These are phyloP conservation scores for Cynopterus sphinx DNA, from an alignment of 2,797 vertebrate species.

Conservation along the genomic window DNA sequence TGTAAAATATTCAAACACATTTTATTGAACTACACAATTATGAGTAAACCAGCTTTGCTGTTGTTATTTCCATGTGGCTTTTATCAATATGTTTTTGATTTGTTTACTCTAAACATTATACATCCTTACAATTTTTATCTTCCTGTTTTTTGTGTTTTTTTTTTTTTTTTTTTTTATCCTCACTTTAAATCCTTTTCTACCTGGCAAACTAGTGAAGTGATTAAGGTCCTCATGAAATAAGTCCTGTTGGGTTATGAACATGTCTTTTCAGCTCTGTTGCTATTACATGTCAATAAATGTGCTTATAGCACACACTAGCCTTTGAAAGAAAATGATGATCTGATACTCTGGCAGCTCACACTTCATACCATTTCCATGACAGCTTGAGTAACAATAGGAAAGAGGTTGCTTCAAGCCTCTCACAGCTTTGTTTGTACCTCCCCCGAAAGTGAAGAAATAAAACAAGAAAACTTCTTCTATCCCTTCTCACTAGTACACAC, in stretches of 20 bases:
- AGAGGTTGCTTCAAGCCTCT: neutral
- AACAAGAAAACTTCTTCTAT: neutral
- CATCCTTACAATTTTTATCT: neutral
- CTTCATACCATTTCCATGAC: neutral
- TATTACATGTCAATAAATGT: neutral
- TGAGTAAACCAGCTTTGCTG: neutral
- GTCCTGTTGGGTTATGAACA: neutral
- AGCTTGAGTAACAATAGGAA: neutral
- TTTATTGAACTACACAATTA: neutral
- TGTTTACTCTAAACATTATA: neutral
- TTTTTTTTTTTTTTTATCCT: neutral
- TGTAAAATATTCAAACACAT: neutral
- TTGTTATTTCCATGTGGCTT: neutral
- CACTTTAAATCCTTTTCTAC: neutral
- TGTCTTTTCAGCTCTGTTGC: neutral
- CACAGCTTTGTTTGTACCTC: neutral
- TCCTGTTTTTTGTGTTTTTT: too few species aligned
- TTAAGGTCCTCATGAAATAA: neutral
- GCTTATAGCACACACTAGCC: neutral
- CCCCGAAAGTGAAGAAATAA: neutral
- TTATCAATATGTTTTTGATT: conserved; percentile 19
- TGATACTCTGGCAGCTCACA: neutral
- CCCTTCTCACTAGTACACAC: fast-evolving
- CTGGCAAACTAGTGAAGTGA: neutral
- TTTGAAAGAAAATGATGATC: conserved; percentile 29